phyloP scores from a whole-genome alignment of 2,888 invertebrate genomes.

The Pristionchus exspectatus region DNA sequence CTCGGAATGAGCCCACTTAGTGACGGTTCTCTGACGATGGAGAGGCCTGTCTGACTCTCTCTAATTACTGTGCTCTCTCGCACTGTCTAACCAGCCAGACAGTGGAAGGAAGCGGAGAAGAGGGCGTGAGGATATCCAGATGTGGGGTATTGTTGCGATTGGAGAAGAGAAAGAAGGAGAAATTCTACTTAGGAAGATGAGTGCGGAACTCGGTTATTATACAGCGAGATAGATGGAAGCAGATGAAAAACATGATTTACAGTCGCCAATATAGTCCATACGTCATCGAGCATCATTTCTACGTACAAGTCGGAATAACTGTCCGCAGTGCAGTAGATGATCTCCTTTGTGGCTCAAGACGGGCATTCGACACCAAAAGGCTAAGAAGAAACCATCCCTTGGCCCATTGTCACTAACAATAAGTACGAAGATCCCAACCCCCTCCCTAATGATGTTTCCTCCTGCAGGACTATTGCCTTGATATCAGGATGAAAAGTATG shows the following conservation, averaged over 20 bases:
- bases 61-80: neutral
- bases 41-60: neutral
- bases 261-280: too few species aligned
- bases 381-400: too few species aligned
- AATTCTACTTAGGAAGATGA: neutral
- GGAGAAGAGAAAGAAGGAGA: neutral
- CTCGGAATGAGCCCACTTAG: conserved; percentile 44
- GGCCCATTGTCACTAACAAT: too few species aligned
- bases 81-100: neutral
- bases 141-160: conserved; percentile 26
- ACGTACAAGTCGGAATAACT: too few species aligned
- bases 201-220: neutral
- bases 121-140: conserved; percentile 7
- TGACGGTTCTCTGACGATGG: conserved; percentile 4
- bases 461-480: too few species aligned
- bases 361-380: too few species aligned
- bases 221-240: neutral
- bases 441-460: too few species aligned
- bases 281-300: too few species aligned
- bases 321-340: too few species aligned
- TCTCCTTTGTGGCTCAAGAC: too few species aligned
- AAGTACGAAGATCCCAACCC: too few species aligned
- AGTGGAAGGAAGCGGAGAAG: neutral
- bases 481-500: too few species aligned
- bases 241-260: neutral